Base-by-base conservation (phyloP, 1,140 invertebrate species). In the Anastatus disparis region DNA sequence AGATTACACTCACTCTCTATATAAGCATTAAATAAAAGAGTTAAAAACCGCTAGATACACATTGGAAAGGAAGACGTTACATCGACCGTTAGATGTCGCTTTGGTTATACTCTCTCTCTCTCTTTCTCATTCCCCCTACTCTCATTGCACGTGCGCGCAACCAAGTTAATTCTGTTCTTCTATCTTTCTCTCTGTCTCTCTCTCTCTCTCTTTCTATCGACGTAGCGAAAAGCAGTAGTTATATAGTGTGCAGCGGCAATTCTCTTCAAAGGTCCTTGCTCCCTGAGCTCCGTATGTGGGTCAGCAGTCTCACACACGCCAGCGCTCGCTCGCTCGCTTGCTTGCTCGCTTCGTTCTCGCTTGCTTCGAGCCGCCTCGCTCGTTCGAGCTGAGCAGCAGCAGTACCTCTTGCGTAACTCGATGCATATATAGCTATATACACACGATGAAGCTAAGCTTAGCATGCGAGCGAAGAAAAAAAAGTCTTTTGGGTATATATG, bases 251-350 rank as follows among this genome's bases (percentile, higher is more conserved):
- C 42, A 42, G 31, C 35, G 22, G 55, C 55, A 3, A 12, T 27
- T 58, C 50, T 42, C 48, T 42, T 61, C 35, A 48, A 83, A 81
- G 84, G 84, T 85, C 83, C 81, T 85, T 85, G 83, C 84, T 82
- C 84, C 78, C 83, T 81, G 79, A 40, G 77, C 76, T 78, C n/a
- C 81, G 81, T 85, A 86, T 86, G 81, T 86, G 77, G 85, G 85
- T 86, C 85, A 86, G 81, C 84, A 85, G 84, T 85, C 84, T 85
- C 82, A 84, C 83, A 85, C 84, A 84, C 84, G 83, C 79, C 75
- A 77, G 79, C 77, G 53, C 82, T 83, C 82, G 10, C 35, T 38
- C 56, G 22, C 24, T 44, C 40, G 3, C 27, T 26, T 61, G 17
- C n/a, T 27, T 15, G 40, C 40, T 15, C 9, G 31, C 38, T 3